Percentiles rank a stretch among this genome's conserved stretches.
phyloP scores from a whole-genome alignment of 2,888 invertebrate genomes.

The Xylota sylvarum region DNA sequence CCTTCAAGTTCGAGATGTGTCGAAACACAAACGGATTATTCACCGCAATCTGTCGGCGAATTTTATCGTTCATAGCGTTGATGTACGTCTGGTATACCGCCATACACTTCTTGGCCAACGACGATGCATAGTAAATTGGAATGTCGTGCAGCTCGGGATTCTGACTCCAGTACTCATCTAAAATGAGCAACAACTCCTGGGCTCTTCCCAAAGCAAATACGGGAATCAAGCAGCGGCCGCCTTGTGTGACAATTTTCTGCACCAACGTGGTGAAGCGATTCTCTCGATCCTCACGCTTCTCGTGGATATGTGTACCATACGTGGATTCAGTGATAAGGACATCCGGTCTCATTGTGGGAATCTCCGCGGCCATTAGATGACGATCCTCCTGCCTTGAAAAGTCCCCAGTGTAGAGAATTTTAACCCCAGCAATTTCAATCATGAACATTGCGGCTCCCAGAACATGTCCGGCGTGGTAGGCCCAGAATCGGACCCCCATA shows the following conservation, averaged over 20 bases:
- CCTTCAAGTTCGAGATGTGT: conserved; percentile 96
- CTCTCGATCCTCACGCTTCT: conserved; percentile 98
- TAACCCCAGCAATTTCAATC: conserved; percentile 99
- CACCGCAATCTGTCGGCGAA: conserved; percentile 97
- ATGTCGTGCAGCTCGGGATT: conserved; percentile 94
- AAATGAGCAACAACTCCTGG: conserved; percentile 96
- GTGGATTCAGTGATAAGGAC: conserved; percentile 99
- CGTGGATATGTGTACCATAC: conserved; percentile 99
- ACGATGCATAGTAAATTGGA: conserved; percentile 99
- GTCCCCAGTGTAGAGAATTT: conserved; percentile 98
- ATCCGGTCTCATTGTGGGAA: conserved; percentile 98
- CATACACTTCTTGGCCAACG: conserved; percentile 99
- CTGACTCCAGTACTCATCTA: conserved; percentile 99
- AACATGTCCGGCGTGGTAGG: conserved; percentile 99
- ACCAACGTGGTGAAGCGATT: conserved; percentile 96
- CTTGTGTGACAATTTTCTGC: conserved; percentile 97
- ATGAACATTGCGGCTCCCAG: conserved; percentile 99
- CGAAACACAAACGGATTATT: conserved; percentile 99
- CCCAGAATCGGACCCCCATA: conserved; percentile 98
- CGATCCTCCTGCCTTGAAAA: conserved; percentile 99
- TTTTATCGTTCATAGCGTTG: conserved; percentile 99
- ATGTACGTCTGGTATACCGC: conserved; percentile 99
- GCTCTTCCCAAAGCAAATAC: conserved; percentile 99
- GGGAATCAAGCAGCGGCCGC: conserved; percentile 99
- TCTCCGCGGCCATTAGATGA: conserved; percentile 99